Base-by-base conservation (phyloP, 2,888 invertebrate species). In the Andricus curvator region DNA sequence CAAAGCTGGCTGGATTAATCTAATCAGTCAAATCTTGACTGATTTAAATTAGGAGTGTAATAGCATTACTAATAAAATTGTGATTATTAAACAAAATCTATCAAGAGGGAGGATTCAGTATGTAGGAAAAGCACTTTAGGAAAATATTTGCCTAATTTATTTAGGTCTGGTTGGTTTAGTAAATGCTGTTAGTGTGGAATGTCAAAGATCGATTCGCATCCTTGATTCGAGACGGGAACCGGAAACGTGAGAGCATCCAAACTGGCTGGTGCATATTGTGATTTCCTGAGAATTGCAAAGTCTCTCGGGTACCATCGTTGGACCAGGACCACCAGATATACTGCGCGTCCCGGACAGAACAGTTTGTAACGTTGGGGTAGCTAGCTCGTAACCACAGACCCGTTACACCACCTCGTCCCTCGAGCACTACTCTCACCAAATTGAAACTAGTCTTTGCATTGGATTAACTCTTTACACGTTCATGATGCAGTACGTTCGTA, bases 391-490 rank as follows among this genome's bases (percentile, higher is more conserved):
- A 84, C 86, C 87, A 81, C 86, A 85, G 86, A 81, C 84, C 81
- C 86, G 85, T 84, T 85, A 85, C 84, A 82, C 80, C 81, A 78
- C 82, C 85, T 78, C 79, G 83, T 88, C 89, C 88, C 89, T 62
- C 41, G 90, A 85, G 89, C 82, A 80, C 88, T 85, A 89, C 90
- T 88, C 82, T 85, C 85, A 85, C 88, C 88, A 90, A 91, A 91
- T 91, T 91, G 91, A 91, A 91, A 91, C 88, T 90, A 88, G 88
- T 88, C 90, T 89, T 90, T 89, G 89, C 90, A 90, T 89, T 83
- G 88, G 89, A 90, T 91, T 90, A 90, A 89, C 89, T 89, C 88
- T 88, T 88, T 86, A 86, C 87, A 80, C 78, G 86, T 79, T 80
- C 78, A 79, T 76, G 79, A 60, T 74, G 60, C 64, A 68, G 25